Conservation (phyloP, 2,113 vertebrate species). For the Sinocyclocheilus grahami region DNA sequence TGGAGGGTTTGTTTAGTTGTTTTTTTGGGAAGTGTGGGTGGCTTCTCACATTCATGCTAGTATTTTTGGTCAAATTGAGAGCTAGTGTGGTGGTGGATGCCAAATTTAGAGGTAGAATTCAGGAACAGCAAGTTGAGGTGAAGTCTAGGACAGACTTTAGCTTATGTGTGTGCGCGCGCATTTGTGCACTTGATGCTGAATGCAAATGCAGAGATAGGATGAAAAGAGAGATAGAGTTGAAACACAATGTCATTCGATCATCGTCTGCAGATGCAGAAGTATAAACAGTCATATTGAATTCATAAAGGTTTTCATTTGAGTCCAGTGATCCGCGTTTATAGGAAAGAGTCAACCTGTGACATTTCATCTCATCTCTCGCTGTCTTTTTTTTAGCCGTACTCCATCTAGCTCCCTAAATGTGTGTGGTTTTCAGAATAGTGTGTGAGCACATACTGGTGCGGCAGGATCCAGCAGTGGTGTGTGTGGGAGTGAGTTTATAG, state of each 20-base stretch:
- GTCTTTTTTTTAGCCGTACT: neutral
- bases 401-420: neutral
- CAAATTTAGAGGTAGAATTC: neutral
- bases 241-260: neutral
- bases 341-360: slow-evolving; percentile 7
- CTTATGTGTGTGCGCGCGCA: neutral
- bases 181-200: neutral
- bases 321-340: slow-evolving; percentile 13
- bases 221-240: neutral
- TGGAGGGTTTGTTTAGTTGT: neutral
- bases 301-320: slow-evolving; percentile 22
- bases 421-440: slow-evolving; percentile 9
- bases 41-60: neutral
- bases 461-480: neutral
- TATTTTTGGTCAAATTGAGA: neutral
- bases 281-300: slow-evolving; percentile 27
- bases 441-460: neutral
- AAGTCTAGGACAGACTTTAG: slow-evolving; percentile 7
- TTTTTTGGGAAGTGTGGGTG: slow-evolving; percentile 8
- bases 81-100: neutral
- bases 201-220: slow-evolving; percentile 10
- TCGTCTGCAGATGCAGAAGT: neutral
- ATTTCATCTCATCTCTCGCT: slow-evolving; percentile 14
- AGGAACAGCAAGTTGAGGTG: slow-evolving; percentile 5
- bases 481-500: slow-evolving; percentile 7